Conservation (phyloP, 1,140 invertebrate genomes). For the Drosophila lacertosa region DNA sequence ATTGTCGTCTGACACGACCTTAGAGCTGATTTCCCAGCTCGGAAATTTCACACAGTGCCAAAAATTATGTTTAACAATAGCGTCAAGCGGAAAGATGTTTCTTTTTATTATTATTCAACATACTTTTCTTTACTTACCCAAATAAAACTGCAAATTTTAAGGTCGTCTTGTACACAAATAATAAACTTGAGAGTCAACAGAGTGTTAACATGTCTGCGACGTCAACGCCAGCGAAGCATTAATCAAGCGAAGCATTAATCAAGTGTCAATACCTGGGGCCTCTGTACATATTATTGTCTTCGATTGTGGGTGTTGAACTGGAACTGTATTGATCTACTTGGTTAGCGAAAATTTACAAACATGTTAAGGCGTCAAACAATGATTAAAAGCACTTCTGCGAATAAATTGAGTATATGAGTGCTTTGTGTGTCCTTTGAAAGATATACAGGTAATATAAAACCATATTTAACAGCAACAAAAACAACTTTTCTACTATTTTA, state of each 20-base stretch:
- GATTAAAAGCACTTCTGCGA: not conserved
- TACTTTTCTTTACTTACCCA: constrained; percentile 24
- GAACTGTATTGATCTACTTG: constrained; percentile 29
- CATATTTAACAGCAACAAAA: too few relatives aligned
- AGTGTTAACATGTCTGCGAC: constrained; percentile 56
- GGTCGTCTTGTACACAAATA: constrained; percentile 23
- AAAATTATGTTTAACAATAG: constrained; percentile 64
- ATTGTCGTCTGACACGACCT: constrained; percentile 89
- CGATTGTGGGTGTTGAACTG: constrained; percentile 55
- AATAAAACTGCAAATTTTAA: constrained; percentile 57
- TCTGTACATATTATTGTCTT: constrained; percentile 20
- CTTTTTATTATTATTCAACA: constrained; percentile 37
- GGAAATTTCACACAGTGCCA: constrained; percentile 51
- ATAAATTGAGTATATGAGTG: too few relatives aligned
- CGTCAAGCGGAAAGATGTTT: constrained; percentile 31
- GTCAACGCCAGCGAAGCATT: constrained; percentile 40
- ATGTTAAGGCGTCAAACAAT: not conserved
- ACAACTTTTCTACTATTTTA: too few relatives aligned
- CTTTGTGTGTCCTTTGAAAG: too few relatives aligned
- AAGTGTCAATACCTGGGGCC: constrained; percentile 54
- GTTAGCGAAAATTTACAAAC: not conserved
- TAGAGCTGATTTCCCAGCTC: constrained; percentile 60
- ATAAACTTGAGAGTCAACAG: constrained; percentile 67
- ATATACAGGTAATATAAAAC: too few relatives aligned
- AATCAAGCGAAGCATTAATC: constrained; percentile 65